Evolutionary conservation across 2,113 vertebrate species (phyloP).

Genomic region (Bubo scandiacus): DNA sequence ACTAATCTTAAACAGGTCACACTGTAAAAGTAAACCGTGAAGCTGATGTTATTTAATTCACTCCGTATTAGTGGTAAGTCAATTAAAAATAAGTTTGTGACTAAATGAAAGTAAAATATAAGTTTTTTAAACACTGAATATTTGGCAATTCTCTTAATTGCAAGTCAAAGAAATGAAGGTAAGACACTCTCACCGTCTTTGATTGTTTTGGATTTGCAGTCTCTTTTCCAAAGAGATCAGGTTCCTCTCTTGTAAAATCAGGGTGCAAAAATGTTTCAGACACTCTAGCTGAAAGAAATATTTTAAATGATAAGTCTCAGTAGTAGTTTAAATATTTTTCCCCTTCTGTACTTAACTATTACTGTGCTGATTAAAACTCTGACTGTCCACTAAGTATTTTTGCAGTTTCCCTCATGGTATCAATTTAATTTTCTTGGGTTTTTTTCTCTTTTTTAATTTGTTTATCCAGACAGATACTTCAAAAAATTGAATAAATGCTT

Average conservation of each 20-base stretch:
- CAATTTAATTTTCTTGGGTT: background rate
- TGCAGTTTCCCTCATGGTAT: background rate
- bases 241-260: conserved; percentile 10
- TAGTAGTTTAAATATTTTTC: background rate
- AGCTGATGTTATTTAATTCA: background rate
- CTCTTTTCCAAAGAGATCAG: conserved; percentile 9
- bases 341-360: background rate
- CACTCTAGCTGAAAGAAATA: conserved; percentile 41
- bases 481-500: conserved; percentile 38
- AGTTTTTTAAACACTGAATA: background rate
- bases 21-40: background rate
- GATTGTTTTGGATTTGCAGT: conserved; percentile 8
- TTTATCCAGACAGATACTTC: conserved; percentile 15
- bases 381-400: background rate
- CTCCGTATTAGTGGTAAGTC: background rate
- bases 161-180: background rate
- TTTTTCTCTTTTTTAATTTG: background rate
- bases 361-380: background rate
- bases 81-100: background rate
- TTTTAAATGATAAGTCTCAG: conserved; percentile 50
- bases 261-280: conserved; percentile 46
- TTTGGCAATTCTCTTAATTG: background rate
- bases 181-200: conserved; percentile 23
- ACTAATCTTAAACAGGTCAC: background rate
- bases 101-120: background rate